A percentile compares a stretch with the other conserved stretches of the same genome.
Evolutionary conservation across 1,140 invertebrate genomes (phyloP).

Genomic region (Neodiprion lecontei): DNA sequence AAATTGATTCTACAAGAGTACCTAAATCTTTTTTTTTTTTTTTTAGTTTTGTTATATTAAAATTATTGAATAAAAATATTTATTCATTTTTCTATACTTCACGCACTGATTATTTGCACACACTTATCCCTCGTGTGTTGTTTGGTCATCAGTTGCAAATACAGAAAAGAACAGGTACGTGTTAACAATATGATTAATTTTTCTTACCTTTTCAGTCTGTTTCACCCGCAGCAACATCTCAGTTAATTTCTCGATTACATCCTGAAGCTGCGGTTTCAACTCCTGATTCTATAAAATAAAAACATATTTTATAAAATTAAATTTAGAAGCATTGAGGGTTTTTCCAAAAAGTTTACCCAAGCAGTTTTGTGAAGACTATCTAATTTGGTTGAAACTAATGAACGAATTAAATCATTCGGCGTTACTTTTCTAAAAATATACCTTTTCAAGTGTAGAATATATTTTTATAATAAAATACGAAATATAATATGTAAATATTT

Average conservation of each 20-base stretch:
- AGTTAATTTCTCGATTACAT: neutral
- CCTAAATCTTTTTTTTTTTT: slow-evolving; percentile 26
- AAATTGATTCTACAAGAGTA: neutral
- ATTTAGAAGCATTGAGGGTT: no score
- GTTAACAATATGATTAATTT: neutral
- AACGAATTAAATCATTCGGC: no score
- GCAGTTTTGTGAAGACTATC: no score
- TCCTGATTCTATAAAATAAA: slow-evolving; percentile 36
- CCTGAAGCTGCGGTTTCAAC: slow-evolving; percentile 24
- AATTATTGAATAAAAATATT: slow-evolving; percentile 47
- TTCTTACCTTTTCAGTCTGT: slow-evolving; percentile 37
- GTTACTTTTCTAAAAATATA: no score
- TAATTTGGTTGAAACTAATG: no score
- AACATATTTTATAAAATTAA: slow-evolving; percentile 14
- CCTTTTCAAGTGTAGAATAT: no score
- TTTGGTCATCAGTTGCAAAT: no score
- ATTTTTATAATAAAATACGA: no score
- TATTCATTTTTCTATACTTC: slow-evolving; percentile 37
- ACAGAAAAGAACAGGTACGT: no score
- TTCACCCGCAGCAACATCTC: slow-evolving; percentile 24
- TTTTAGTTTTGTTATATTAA: slow-evolving; percentile 34
- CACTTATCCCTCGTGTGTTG: no score
- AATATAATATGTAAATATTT: neutral
- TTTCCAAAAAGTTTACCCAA: no score
- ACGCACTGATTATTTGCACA: no score